A percentile compares a stretch with the other conserved stretches of the same genome.
Evolutionary conservation across 1,140 invertebrate species (phyloP).

Genomic region (Aphidius ervi): DNA sequence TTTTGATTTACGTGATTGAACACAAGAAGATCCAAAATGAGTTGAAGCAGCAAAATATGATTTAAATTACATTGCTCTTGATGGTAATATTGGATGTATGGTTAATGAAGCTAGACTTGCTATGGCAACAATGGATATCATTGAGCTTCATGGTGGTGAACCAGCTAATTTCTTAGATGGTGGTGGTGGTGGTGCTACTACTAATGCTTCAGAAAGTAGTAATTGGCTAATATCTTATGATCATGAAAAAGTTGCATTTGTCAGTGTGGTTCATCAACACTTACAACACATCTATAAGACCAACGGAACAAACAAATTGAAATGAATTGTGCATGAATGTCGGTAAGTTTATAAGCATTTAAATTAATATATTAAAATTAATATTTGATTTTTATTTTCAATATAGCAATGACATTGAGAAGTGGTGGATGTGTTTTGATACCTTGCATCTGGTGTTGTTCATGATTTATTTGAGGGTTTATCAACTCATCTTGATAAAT

Average conservation of each 20-base stretch:
- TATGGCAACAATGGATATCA: slow-evolving; percentile 99
- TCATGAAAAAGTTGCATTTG: too few species aligned
- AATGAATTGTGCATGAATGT: slow-evolving; percentile 90
- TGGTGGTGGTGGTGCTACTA: slow-evolving; percentile 91
- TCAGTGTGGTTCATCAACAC: too few species aligned
- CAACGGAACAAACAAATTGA: too few species aligned
- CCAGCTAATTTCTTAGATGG: slow-evolving; percentile 97
- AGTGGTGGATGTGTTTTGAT: slow-evolving; percentile 91
- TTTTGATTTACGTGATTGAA: slow-evolving; percentile 81
- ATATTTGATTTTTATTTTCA: slow-evolving; percentile 11
- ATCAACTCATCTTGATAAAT: slow-evolving; percentile 83
- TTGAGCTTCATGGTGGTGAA: slow-evolving; percentile 86
- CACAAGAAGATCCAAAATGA: slow-evolving; percentile 91
- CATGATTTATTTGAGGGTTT: slow-evolving; percentile 98
- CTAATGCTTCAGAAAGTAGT: too few species aligned
- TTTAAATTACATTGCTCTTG: slow-evolving; percentile 94
- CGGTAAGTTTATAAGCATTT: slow-evolving; percentile 52
- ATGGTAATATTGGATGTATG: slow-evolving; percentile 79
- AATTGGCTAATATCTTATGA: too few species aligned
- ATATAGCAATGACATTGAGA: slow-evolving; percentile 66
- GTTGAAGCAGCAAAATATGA: slow-evolving; percentile 88
- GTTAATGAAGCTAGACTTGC: slow-evolving; percentile 98
- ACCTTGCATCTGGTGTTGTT: slow-evolving; percentile 92
- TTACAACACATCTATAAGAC: too few species aligned
- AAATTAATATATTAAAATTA: not conserved